These are phyloP conservation scores for Nasonia giraulti DNA, from an alignment of 1,140 invertebrate genomes.

Conservation along the genomic window DNA sequence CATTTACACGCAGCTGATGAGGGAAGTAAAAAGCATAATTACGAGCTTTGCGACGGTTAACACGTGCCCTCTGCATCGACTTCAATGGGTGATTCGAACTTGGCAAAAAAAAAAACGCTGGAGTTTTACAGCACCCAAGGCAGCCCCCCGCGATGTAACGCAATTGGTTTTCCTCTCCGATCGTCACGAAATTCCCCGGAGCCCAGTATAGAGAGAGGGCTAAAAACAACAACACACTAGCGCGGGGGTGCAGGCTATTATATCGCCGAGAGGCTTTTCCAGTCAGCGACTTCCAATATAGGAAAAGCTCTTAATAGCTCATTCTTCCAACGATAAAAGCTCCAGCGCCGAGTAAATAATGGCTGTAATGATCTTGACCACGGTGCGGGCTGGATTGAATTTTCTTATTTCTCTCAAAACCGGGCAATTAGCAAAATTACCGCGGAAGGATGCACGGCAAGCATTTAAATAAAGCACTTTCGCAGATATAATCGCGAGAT, in stretches of 20 bases:
- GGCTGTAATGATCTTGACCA: background rate
- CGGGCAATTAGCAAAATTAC: conserved; percentile 26
- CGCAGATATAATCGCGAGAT: conserved; percentile 12
- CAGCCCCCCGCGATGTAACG: background rate
- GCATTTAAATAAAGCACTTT: conserved; percentile 25
- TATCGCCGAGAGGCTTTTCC: background rate
- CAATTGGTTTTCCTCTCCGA: background rate
- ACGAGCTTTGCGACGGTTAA: background rate
- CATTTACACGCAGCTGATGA: background rate
- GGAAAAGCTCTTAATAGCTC: background rate
- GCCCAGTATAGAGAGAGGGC: background rate
- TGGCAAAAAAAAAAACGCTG: background rate
- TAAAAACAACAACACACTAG: background rate
- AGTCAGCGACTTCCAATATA: conserved; percentile 8
- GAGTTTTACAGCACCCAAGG: background rate
- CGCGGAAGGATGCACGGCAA: background rate
- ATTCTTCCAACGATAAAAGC: background rate
- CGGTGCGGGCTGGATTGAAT: background rate
- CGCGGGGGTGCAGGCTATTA: background rate
- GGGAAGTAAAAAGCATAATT: too few relatives aligned
- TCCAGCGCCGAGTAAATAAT: background rate
- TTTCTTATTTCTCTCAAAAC: background rate
- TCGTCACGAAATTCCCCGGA: background rate
- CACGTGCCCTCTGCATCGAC: background rate
- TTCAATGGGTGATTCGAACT: background rate